These are phyloP conservation scores for Onychomys leucogaster DNA, from an alignment of 2,797 vertebrate genomes.

Conservation along the genomic window DNA sequence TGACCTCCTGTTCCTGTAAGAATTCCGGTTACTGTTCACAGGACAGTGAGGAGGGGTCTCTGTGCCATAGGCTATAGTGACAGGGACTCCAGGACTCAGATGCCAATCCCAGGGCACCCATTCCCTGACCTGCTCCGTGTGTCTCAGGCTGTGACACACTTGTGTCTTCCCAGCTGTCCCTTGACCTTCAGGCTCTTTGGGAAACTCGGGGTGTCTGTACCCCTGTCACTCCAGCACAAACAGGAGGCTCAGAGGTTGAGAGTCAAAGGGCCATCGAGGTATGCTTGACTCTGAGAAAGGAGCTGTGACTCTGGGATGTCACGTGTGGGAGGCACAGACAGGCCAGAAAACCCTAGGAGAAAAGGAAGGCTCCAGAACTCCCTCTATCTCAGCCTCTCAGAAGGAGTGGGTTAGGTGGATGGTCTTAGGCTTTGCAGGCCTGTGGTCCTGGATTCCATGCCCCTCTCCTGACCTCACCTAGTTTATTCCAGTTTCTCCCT, in stretches of 20 bases:
- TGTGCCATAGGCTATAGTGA: neutral
- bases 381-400: neutral
- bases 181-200: neutral
- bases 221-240: neutral
- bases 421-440: neutral
- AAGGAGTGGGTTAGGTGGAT: accelerated
- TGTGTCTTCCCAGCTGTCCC: neutral
- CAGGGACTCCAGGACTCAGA: neutral
- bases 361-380: neutral
- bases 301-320: neutral
- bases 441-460: accelerated
- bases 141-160: neutral
- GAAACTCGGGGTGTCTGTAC: neutral
- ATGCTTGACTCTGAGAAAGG: neutral
- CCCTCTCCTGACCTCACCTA: neutral
- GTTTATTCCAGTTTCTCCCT: neutral
- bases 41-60: neutral
- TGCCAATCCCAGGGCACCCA: neutral
- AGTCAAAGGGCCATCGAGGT: neutral
- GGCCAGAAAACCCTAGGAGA: neutral
- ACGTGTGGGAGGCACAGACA: accelerated
- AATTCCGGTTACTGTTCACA: neutral
- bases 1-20: neutral
- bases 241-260: neutral
- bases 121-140: neutral